Evolutionary conservation across 2,888 invertebrate species (phyloP).

Genomic region (Macrostomum cliftonense): DNA sequence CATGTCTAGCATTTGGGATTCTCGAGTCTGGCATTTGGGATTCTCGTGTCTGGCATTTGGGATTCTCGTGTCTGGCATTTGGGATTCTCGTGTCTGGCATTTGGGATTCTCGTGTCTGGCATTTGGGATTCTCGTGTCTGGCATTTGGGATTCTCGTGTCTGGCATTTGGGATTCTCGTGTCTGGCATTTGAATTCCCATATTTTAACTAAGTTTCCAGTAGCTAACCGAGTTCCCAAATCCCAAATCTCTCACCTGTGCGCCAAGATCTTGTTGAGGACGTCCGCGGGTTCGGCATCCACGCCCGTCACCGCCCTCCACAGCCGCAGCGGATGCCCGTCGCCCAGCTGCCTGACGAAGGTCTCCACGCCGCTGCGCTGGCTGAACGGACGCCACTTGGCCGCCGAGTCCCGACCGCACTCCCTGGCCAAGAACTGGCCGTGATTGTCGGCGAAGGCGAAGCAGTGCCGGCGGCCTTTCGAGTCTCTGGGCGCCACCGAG

Average conservation of each 20-base stretch:
- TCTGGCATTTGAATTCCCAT: too few relatives aligned
- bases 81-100: too few relatives aligned
- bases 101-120: too few relatives aligned
- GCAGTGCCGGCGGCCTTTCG: conserved; percentile 2
- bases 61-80: too few relatives aligned
- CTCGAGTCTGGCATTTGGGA: too few relatives aligned
- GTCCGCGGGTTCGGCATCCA: conserved; percentile 76
- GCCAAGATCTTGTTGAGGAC: conserved; percentile 56
- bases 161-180: too few relatives aligned
- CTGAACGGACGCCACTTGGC: conserved; percentile 5
- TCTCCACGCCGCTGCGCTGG: conserved; percentile 46
- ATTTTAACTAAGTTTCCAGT: too few relatives aligned
- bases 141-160: too few relatives aligned
- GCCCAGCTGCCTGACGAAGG: conserved; percentile 71
- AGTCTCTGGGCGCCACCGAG: conserved; percentile 57
- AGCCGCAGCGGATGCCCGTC: conserved; percentile 73
- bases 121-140: too few relatives aligned
- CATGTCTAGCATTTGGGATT: too few relatives aligned
- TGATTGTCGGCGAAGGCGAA: background rate
- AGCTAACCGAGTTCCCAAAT: too few relatives aligned
- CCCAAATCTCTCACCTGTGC: conserved; percentile 52
- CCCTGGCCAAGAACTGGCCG: background rate
- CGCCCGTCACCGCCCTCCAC: conserved; percentile 72
- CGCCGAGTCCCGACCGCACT: background rate
- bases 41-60: too few relatives aligned